Base-by-base conservation (phyloP, 2,797 vertebrate genomes). In the Phataginus tetradactyla region DNA sequence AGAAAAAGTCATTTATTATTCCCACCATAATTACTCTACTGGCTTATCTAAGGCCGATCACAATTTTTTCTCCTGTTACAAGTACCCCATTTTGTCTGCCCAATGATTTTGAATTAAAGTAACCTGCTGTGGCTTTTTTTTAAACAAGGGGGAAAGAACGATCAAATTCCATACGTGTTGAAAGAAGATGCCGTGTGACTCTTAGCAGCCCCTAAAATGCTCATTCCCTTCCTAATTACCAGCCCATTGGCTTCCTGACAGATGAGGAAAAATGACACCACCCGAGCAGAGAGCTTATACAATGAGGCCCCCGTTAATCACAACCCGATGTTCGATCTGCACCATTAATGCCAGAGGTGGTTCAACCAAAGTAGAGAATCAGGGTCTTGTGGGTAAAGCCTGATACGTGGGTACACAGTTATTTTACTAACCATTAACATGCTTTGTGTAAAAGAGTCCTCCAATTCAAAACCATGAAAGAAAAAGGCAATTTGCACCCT, bases 241-340 rank as follows among this genome's bases (percentile, higher is more conserved):
- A 96, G 71, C 69, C 92, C 63, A 29, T 17, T 95, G 61, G 86
- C 69, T 91, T 95, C 96, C 96, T 96, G 95, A 90, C 53, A 97
- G 97, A 97, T 89, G 79, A 90, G 80, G 89, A 86, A 61, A 45
- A 97, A 72, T 25, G 83, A 59, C 83, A 93, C 59, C 5, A 9
- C 11, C 84, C 57, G 92, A 45, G 0, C 0, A 63, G 91, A 63
- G 91, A 21, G 74, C 75, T 84, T 91, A 5, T 15, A 69, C 92
- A 98, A 96, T 71, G 74, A 98, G 98, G 42, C 32, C 34, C 34
- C 51, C 93, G 83, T 89, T 87, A 98, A 98, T 98, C 96, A 93
- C 49, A 97, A n/a, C 45, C 61, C 85, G 77, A 90, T 64, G 91
- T 57, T 97, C 92, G 97, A 91, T 97, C 95, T 98, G 95, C 63